These are phyloP conservation scores for Cotesia vestalis DNA, from an alignment of 1,140 invertebrate species.

Conservation along the genomic window DNA sequence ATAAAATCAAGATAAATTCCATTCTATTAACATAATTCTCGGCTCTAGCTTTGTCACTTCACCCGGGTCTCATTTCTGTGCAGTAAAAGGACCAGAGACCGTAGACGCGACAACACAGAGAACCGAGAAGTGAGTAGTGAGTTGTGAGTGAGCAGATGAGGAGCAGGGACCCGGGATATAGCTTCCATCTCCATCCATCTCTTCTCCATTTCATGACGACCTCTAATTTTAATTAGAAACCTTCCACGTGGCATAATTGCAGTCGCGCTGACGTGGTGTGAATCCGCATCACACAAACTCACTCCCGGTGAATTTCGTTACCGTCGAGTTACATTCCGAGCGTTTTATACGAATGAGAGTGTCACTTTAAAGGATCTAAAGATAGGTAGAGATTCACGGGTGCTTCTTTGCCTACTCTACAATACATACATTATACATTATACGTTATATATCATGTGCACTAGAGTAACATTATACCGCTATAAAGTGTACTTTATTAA, in stretches of 20 bases:
- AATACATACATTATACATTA: neutral
- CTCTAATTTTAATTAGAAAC: slow-evolving; percentile 45
- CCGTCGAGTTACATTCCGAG: slow-evolving; percentile 24
- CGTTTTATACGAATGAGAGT: neutral
- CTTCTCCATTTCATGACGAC: slow-evolving; percentile 24
- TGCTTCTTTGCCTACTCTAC: neutral
- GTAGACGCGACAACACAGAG: too few species aligned
- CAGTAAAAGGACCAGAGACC: too few species aligned
- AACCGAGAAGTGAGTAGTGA: too few species aligned
- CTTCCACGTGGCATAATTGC: slow-evolving; percentile 40
- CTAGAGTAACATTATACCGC: too few species aligned
- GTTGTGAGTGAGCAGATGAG: too few species aligned
- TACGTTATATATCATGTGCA: neutral
- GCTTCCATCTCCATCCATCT: neutral
- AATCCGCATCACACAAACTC: slow-evolving; percentile 24
- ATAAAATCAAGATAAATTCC: too few species aligned
- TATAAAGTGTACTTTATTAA: too few species aligned
- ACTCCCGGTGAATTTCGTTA: slow-evolving; percentile 7
- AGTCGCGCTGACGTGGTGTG: slow-evolving; percentile 37
- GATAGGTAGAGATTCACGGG: neutral
- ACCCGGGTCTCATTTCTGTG: too few species aligned
- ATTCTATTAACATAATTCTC: too few species aligned
- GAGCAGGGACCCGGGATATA: neutral
- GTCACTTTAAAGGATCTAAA: neutral
- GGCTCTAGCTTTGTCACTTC: too few species aligned